Evolutionary conservation across 2,888 invertebrate species (phyloP), one percentile per base, ranked within the genome.

Genomic region (Eristalinus aeneus): DNA sequence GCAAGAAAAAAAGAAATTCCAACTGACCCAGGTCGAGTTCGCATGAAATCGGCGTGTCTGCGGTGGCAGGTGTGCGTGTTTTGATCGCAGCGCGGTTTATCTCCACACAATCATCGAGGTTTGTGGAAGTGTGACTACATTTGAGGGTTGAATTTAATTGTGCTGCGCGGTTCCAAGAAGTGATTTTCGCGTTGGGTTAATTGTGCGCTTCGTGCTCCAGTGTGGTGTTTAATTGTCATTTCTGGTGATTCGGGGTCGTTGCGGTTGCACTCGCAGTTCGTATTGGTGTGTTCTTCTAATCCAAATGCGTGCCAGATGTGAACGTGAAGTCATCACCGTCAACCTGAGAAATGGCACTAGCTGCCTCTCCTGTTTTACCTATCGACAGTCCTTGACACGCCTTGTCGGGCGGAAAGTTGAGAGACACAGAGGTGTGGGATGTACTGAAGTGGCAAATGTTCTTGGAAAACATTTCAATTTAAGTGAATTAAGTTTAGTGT

Each of bases 1-100:
- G 2, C 31, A 71, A 12, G 4, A 10, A 39, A 58, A 22, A 31
- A 31, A 20, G 53, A 67, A 46, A 56, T 56, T 65, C 16, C 31
- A 20, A 53, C 53, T 84, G 67, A 65, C 80, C 64, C 64, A 76
- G 68, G 72, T 81, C 64, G 64, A 22, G 60, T 81, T 81, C 81
- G 58, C 54, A 10, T 8, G 76, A 85, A 85, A 64, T 31, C 39
- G 39, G 4, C n/a, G 6, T n/a, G 39, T 39, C 16, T 16, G 8
- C 8, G 16, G 16, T 1, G 31, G 68, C 74, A 81, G 36, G 54
- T 76, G 71, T 68, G 65, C 67, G 71, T 72, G 34, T 16, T 54
- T 71, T 73, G 39, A 58, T 53, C 1, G 46, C 23, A 60, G 22
- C 22, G 54, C 54, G 54, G 22, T 23, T 56, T 56, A 56, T 56